Conservation (phyloP, 2,113 vertebrate genomes). For the Albula goreensis region DNA sequence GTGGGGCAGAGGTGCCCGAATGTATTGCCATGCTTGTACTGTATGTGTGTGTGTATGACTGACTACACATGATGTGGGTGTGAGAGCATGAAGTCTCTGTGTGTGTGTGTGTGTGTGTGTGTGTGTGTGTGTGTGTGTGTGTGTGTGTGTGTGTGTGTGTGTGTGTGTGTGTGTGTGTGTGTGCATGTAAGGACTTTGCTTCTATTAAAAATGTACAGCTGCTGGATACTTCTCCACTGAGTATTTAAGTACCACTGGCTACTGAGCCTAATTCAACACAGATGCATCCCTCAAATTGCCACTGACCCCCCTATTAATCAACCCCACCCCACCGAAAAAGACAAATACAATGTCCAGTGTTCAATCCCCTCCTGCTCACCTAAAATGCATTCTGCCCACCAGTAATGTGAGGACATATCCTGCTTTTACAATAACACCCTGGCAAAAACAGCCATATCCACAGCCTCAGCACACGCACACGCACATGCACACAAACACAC, state of each 20-base stretch:
- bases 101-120: not conserved
- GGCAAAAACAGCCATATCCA: slow-evolving; percentile 38
- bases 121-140: slow-evolving; percentile 44
- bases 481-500: too few relatives aligned
- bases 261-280: slow-evolving; percentile 72
- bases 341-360: slow-evolving; percentile 21
- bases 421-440: too few relatives aligned
- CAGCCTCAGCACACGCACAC: too few relatives aligned
- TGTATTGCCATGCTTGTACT: too few relatives aligned
- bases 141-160: too few relatives aligned
- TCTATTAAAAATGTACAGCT: slow-evolving; percentile 64
- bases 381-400: slow-evolving; percentile 69
- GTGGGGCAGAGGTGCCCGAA: too few relatives aligned
- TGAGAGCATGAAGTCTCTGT: too few relatives aligned
- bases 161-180: not conserved
- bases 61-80: too few relatives aligned
- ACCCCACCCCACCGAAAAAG: slow-evolving; percentile 25
- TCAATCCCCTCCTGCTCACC: slow-evolving; percentile 30
- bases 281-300: slow-evolving; percentile 55
- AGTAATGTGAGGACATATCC: slow-evolving; percentile 32
- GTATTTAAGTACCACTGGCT: slow-evolving; percentile 66
- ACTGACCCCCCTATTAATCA: slow-evolving; percentile 15
- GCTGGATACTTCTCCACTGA: slow-evolving; percentile 62
- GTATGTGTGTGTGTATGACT: slow-evolving; percentile 47
- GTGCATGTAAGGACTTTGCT: slow-evolving; percentile 64